phyloP scores from a whole-genome alignment of 2,797 vertebrate genomes.

The Menidia menidia region DNA sequence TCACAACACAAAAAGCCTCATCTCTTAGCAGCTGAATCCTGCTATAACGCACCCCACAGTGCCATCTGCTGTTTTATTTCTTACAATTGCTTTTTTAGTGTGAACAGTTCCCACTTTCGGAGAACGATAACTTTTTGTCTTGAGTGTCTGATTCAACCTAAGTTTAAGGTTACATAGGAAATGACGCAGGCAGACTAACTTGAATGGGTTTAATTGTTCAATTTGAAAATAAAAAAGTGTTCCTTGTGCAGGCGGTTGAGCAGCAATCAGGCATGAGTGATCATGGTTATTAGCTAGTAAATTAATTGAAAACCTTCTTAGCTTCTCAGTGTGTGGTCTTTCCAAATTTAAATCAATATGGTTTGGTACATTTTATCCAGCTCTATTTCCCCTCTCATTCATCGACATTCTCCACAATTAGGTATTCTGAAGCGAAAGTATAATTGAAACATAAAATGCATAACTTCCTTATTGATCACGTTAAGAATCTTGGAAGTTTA shows the following conservation, averaged over 20 bases:
- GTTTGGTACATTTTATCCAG: too few relatives aligned
- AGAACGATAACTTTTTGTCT: not conserved
- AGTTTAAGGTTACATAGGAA: slow-evolving; percentile 16
- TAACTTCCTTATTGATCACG: too few relatives aligned
- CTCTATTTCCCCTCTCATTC: too few relatives aligned
- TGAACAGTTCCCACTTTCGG: not conserved
- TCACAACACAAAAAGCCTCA: not conserved
- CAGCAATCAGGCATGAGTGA: slow-evolving; percentile 48
- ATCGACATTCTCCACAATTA: too few relatives aligned
- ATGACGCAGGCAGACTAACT: slow-evolving; percentile 5
- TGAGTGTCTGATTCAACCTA: not conserved
- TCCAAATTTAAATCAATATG: not conserved
- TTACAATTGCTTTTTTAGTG: not conserved
- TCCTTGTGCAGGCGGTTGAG: slow-evolving; percentile 15
- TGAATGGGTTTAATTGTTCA: slow-evolving; percentile 20
- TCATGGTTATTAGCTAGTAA: slow-evolving; percentile 1
- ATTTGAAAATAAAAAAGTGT: not conserved
- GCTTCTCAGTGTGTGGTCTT: not conserved
- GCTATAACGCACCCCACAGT: slow-evolving; percentile 46
- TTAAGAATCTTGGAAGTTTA: not conserved
- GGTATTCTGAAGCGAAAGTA: too few relatives aligned
- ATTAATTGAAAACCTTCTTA: slow-evolving; percentile 13
- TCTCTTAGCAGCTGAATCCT: not conserved
- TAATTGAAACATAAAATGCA: too few relatives aligned
- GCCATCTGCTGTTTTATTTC: slow-evolving; percentile 73